Percentiles rank a stretch among this genome's conserved stretches.
These are phyloP conservation scores for Phenganax subtilis DNA, from an alignment of 92 coral and sea anemone species.

Conservation along the genomic window DNA sequence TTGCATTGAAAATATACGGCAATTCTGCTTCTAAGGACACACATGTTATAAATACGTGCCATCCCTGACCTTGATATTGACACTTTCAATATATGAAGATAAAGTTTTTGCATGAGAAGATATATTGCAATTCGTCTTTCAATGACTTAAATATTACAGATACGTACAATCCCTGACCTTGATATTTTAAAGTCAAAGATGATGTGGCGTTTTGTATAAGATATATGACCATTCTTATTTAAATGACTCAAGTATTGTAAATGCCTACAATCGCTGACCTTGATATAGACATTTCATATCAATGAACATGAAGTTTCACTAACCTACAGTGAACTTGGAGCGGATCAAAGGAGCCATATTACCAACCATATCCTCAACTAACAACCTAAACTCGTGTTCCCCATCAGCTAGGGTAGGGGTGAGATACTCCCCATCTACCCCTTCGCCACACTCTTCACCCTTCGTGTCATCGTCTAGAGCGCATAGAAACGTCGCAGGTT, in stretches of 20 bases:
- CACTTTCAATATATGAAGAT: neutral
- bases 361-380: constrained; percentile 30
- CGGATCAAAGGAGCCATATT: constrained; percentile 30
- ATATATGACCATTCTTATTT: neutral
- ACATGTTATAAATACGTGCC: too few relatives aligned
- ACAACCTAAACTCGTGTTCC: constrained; percentile 30
- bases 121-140: neutral
- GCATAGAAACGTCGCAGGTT: constrained; percentile 21
- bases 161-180: too few relatives aligned
- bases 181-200: too few relatives aligned
- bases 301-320: neutral
- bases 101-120: neutral
- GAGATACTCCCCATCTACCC: constrained; percentile 27
- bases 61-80: too few relatives aligned
- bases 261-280: too few relatives aligned
- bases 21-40: too few relatives aligned
- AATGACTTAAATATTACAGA: neutral
- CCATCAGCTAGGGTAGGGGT: constrained; percentile 34
- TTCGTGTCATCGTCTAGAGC: constrained; percentile 4
- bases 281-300: too few relatives aligned
- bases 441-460: constrained; percentile 21
- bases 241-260: too few relatives aligned
- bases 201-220: neutral
- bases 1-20: too few relatives aligned
- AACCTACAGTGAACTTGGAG: constrained; percentile 22